Evolutionary conservation across 1,140 invertebrate genomes (phyloP), one percentile per base, ranked within the genome.

Genomic region (Harlomillsia oculata): DNA sequence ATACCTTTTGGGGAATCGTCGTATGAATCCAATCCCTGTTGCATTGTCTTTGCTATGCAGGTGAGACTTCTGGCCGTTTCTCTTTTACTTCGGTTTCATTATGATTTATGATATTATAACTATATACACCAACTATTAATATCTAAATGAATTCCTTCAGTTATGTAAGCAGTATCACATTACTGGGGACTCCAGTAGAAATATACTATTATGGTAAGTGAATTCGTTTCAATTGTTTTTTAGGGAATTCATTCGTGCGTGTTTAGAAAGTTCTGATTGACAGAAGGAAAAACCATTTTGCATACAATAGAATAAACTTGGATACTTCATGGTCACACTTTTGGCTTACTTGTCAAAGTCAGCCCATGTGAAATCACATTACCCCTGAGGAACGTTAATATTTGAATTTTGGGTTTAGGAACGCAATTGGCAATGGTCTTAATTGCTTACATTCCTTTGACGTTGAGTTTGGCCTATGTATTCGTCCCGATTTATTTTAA

Each of bases 401-500:
- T n/a, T n/a, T n/a, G n/a, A n/a, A n/a, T n/a, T n/a, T n/a, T n/a
- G n/a, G n/a, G n/a, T n/a, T 63, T 40, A 29, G 61, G 61, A 25
- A 54, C 52, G 0, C 59, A 64, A 44, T 28, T 60, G 2, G 37
- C 46, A 3, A 54, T 64, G 55, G 59, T 61, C 16, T 45, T 65
- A 4, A 18, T 65, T 2, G 43, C 50, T 13, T 65, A 61, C 43
- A 61, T 65, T 53, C 63, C 63, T 18, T 30, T 65, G 16, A 65
- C 63, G 13, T 37, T 61, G 28, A 61, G 49, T 28, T 32, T 65
- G n/a, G 84, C 82, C 6, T 84, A 85, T 69, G 70, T 89, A 21
- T 94, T 85, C 67, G 72, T 95, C 14, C 92, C 92, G 29, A 82
- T 95, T 8, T 95, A 94, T 69, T 94, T 84, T 69, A 82, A 83